Conservation (phyloP, 2,113 vertebrate species). For the Dicerorhinus sumatrensis region DNA sequence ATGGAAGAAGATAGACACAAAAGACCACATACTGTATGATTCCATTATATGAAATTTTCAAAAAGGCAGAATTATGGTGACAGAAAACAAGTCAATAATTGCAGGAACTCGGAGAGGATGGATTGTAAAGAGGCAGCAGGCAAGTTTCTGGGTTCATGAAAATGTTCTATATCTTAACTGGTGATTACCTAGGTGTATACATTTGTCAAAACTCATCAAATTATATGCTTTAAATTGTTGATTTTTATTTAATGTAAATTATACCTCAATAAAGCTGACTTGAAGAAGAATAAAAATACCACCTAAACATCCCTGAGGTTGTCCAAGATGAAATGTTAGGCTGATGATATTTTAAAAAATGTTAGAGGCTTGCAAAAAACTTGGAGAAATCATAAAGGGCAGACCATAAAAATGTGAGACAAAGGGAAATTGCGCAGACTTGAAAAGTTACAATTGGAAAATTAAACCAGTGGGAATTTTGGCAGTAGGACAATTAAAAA, state of each 20-base stretch:
- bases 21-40: background rate
- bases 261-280: background rate
- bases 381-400: background rate
- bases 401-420: background rate
- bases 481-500: background rate
- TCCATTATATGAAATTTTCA: background rate
- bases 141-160: background rate
- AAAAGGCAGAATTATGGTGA: background rate
- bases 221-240: background rate
- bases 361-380: background rate
- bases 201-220: conserved; percentile 1
- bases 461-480: background rate
- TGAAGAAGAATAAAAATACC: background rate
- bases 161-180: background rate
- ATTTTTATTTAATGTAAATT: background rate
- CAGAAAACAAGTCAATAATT: background rate
- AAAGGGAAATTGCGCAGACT: background rate
- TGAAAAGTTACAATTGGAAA: background rate
- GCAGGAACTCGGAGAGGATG: background rate
- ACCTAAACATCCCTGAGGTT: background rate
- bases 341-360: background rate
- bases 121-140: background rate
- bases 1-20: background rate
- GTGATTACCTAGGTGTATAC: background rate
- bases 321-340: background rate